Percentiles rank a stretch among this genome's conserved stretches.
Conservation (phyloP, 1,140 invertebrate species). For the Ceratina calcarata region DNA sequence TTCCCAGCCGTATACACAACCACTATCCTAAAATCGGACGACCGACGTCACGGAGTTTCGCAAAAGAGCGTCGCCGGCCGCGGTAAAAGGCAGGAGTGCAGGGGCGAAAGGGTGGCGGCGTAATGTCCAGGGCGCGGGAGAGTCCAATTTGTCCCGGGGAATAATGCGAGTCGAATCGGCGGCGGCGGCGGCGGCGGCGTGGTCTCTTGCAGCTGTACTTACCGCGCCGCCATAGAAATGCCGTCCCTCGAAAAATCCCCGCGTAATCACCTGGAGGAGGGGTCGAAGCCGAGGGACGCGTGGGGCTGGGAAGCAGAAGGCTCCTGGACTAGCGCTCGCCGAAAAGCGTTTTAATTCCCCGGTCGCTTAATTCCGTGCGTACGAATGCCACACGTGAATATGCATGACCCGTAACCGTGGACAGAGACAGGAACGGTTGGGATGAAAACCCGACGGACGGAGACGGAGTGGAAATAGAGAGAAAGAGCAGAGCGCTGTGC, state of each 20-base stretch:
- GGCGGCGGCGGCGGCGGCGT: background rate
- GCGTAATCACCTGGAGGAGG: constrained; percentile 42
- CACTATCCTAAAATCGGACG: background rate
- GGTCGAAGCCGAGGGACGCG: no score
- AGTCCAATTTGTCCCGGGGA: constrained; percentile 39
- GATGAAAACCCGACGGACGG: background rate
- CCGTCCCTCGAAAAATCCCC: constrained; percentile 53
- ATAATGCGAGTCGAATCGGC: constrained; percentile 44
- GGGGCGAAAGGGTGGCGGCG: background rate
- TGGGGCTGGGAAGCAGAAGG: background rate
- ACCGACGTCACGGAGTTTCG: background rate
- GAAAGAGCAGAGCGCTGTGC: background rate
- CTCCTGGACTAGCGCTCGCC: constrained; percentile 41
- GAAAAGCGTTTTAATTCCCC: constrained; percentile 65
- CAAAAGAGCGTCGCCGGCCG: background rate
- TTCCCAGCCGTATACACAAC: no score
- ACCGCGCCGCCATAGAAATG: constrained; percentile 40
- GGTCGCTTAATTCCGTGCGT: constrained; percentile 65
- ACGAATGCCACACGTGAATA: constrained; percentile 67
- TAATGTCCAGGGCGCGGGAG: constrained; percentile 25
- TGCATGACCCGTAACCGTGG: constrained; percentile 58
- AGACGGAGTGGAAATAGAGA: background rate
- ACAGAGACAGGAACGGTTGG: background rate
- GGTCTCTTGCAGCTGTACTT: constrained; percentile 42
- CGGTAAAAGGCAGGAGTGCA: background rate